Evolutionary conservation across 2,797 vertebrate species (phyloP), one percentile per base, ranked within the genome.

Genomic region (Mallotus villosus): DNA sequence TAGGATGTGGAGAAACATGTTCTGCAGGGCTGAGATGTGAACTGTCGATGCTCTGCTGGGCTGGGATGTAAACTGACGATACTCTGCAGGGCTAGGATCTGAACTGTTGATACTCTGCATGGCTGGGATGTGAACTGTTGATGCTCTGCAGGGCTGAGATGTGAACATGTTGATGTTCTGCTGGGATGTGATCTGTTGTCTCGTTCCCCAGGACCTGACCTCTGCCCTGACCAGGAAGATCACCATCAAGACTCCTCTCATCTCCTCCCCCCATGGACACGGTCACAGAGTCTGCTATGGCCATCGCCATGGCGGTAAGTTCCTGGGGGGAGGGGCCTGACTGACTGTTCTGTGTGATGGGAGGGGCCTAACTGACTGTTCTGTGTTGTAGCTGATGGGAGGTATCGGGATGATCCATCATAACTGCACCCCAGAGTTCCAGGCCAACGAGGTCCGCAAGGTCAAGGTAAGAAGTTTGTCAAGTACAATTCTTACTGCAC

Each of bases 231-330:
- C 96, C 74, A 95, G 92, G 74, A 97, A 96, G 84, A 97, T 98
- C 86, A 96, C 96, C 0, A 55, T 98, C 74, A 98, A 98, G 91
- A 96, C 96, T 0, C 96, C 96, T 0, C 92, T 98, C 63, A 94
- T 96, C 84, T 97, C 96, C 34, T 96, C 96, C 12, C 12, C 96
- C 96, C n/a, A 97, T 98, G 96, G 96, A 98, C 86, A 98, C 96
- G 0, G 96, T 98, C 70, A 97, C 96, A 0, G 96, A 98, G 85
- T 96, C 96, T 0, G 94, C 95, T 63, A 97, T 98, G 96, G 96
- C 96, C n/a, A 97, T 97, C 0, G 95, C 96, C 0, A 97, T 98
- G 96, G 95, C 96, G 72, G 96, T 98, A 87, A 93, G 94, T 78
- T 29, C 0, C 3, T 2, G 25, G 58, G 21, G n/a, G n/a, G n/a